Conservation (phyloP, 2,113 vertebrate species). For the Serilophus lunatus region DNA sequence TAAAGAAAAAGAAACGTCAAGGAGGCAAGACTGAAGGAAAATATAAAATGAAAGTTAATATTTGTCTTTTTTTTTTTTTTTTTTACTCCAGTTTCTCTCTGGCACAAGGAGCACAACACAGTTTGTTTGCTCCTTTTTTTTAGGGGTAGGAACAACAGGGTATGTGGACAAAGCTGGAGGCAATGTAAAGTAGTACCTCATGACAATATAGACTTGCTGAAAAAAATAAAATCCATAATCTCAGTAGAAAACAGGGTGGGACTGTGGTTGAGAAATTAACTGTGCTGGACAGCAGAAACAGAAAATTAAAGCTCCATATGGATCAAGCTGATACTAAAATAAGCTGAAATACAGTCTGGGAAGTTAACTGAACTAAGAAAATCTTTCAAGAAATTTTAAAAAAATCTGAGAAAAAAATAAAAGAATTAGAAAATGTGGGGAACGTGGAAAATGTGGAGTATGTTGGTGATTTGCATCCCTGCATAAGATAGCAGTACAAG, state of each 20-base stretch:
- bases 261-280: background rate
- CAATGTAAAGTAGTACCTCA: background rate
- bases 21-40: background rate
- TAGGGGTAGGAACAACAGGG: background rate
- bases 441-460: background rate
- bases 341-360: background rate
- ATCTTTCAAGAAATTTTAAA: background rate
- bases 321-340: conserved; percentile 12
- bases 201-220: background rate
- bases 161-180: background rate
- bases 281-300: background rate
- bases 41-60: background rate
- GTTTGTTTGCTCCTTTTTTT: background rate
- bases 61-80: background rate
- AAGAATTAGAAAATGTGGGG: background rate
- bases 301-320: conserved; percentile 20
- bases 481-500: background rate
- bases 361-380: background rate
- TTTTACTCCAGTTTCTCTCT: background rate
- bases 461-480: background rate
- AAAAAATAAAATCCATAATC: background rate
- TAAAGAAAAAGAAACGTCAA: background rate
- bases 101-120: background rate
- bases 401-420: background rate
- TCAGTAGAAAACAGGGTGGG: background rate